phyloP scores from a whole-genome alignment of 2,113 vertebrate species.

The Isichthys henryi region DNA sequence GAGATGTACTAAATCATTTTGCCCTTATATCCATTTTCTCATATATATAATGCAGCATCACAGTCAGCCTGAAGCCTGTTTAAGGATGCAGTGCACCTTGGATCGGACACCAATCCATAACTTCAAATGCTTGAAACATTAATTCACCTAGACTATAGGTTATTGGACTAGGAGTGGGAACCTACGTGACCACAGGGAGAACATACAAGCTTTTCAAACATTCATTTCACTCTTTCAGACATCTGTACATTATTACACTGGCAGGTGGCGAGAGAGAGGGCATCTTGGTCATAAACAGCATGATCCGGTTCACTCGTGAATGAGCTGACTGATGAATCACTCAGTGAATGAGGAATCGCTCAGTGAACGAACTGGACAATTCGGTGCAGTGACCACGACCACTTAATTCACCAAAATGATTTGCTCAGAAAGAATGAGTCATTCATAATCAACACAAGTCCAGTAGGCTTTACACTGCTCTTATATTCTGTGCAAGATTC shows the following conservation, averaged over 20 bases:
- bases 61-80: not conserved
- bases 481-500: not conserved
- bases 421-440: not conserved
- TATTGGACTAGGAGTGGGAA: not conserved
- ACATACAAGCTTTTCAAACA: not conserved
- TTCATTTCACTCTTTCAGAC: not conserved
- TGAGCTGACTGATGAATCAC: not conserved
- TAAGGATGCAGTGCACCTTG: not conserved
- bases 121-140: not conserved
- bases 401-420: not conserved
- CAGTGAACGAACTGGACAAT: not conserved
- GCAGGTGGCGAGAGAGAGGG: not conserved
- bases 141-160: not conserved
- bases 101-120: not conserved
- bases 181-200: not conserved
- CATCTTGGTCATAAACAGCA: not conserved
- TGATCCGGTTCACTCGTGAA: not conserved
- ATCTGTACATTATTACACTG: not conserved
- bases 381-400: not conserved
- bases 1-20: not conserved
- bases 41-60: not conserved
- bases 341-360: not conserved
- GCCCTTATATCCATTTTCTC: not conserved
- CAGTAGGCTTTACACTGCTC: not conserved
- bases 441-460: not conserved